Conservation (phyloP, 2,797 vertebrate species). For the Dromococcyx pavoninus region DNA sequence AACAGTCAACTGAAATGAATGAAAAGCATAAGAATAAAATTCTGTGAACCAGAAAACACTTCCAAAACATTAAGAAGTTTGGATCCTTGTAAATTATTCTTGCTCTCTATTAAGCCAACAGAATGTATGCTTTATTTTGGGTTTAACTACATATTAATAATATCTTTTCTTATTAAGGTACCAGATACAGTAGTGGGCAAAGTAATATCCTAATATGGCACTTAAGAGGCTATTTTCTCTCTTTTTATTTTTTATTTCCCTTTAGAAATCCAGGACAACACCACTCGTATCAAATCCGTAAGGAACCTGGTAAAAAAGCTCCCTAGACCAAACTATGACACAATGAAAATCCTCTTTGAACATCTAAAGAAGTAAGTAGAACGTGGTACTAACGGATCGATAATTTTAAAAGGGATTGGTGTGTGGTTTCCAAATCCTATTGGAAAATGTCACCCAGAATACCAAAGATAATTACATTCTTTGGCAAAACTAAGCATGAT, state of each 20-base stretch:
- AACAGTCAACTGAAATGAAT: not conserved
- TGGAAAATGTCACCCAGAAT: not conserved
- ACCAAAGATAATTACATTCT: not conserved
- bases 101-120: not conserved
- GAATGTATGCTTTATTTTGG: not conserved
- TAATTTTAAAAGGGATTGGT: not conserved
- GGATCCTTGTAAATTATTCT: not conserved
- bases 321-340: constrained; percentile 89
- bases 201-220: not conserved
- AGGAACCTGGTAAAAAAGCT: constrained; percentile 85
- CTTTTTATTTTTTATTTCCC: not conserved
- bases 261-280: constrained; percentile 84
- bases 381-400: not conserved
- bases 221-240: not conserved
- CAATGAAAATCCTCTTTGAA: constrained; percentile 88
- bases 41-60: not conserved
- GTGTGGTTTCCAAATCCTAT: not conserved
- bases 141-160: not conserved
- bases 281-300: constrained; percentile 79
- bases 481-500: not conserved
- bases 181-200: not conserved
- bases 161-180: not conserved
- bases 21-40: not conserved
- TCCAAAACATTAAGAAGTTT: not conserved
- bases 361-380: constrained; percentile 89